Evolutionary conservation across 2,113 vertebrate genomes (phyloP), one percentile per base, ranked within the genome.

Genomic region (Callaeas wilsoni): DNA sequence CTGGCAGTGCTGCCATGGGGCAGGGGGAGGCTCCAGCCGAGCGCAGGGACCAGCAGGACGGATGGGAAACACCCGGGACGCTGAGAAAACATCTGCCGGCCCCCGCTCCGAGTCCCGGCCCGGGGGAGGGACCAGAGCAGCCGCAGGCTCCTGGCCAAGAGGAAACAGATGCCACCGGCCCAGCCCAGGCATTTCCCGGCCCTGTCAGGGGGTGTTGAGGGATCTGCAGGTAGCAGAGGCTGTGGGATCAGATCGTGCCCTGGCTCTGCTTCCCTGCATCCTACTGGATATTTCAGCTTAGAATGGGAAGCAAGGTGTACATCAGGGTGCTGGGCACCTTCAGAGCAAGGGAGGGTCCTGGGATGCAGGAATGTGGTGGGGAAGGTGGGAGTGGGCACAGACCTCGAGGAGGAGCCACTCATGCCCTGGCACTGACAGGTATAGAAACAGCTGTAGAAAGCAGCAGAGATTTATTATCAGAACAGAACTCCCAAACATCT

Each of bases 401-500:
- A 33, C n/a, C 5, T 4, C 0, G 0, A 8, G 44, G 12, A 67
- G 26, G 12, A 44, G 25, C 21, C 3, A 30, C 37, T 49, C 3
- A 0, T 35, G 29, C 49, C 7, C 39, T 7, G 16, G 35, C 29
- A 39, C 1, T 2, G 4, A 14, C 3, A 1, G 12, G 6, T 9
- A 62, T 2, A 62, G 47, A 47, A 49, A 41, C 1, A 2, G 71
- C 20, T 17, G 25, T 95, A 95, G 76, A 97, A 97, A 97, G 35
- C 76, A 84, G 57, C 8, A 15, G 15, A 13, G 68, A 29, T 91
- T 98, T 98, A 97, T 67, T 96, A 55, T 14, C 52, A 83, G 90
- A 96, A 91, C 76, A 47, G 52, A 80, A 84, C 33, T 26, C 16
- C 21, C 7, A 5, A 65, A 27, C 15, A 41, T 22, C 56, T 11